Base-by-base conservation (phyloP, 2,888 invertebrate species). In the Trisateles emortualis region DNA sequence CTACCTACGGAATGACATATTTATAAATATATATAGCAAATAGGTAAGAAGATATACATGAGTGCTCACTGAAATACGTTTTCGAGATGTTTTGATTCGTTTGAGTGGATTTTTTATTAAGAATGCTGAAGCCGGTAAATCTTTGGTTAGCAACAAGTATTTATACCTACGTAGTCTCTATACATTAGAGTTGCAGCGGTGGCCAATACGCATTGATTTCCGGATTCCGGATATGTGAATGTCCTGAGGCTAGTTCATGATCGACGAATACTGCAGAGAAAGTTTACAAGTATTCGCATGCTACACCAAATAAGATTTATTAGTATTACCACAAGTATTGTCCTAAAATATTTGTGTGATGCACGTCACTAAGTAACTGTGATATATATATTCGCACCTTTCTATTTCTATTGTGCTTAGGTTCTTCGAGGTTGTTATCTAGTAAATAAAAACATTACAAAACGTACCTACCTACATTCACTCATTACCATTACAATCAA, bases 281-380 rank as follows among this genome's bases (percentile, higher is more conserved):
- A 38, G 36, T 10, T n/a, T 38, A 38, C 36, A 16, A 38, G 19
- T 19, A 4, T 10, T 17, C 10, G 19, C 4, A 38, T 19, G 0
- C n/a, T 19, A 19, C 19, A 2, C 4, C 9, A 5, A 4, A 16
- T n/a, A 4, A 10, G 3, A 19, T 17, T 17, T 17, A 19, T n/a
- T 38, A 8, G 19, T 19, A 38, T 38, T 16, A 29, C 29, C 26
- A 29, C 29, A 41, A 1, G 41, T 29, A 38, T 29, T 29, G 41
- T 41, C 26, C 41, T 29, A 32, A 45, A 45, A 16, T 26, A 16
- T 36, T 17, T 45, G 36, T 45, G 36, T 4, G 22, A 24, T 19
- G 11, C 36, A 36, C 36, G 45, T 39, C 46, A 39, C 22, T 8
- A 32, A 46, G 17, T 46, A 46, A 47, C 46, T 38, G 46, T 46